Percentiles rank a stretch among this genome's conserved stretches.
Conservation (phyloP, 2,888 invertebrate genomes). For the Xanthia icteritia region DNA sequence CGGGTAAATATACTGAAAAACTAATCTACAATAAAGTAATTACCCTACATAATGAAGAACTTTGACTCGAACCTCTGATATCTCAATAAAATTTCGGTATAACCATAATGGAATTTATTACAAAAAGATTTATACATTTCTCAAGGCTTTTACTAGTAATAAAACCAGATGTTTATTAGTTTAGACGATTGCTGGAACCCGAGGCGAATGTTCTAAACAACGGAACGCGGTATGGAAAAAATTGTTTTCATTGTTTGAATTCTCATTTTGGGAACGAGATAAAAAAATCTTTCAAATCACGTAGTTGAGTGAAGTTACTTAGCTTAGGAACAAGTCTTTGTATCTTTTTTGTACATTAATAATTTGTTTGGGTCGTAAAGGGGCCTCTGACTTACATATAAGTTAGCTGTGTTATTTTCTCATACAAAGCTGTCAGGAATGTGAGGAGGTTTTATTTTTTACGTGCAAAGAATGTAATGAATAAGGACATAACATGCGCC, state of each 20-base stretch:
- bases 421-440: slow-evolving; percentile 83
- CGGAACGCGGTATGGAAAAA: slow-evolving; percentile 74
- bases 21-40: slow-evolving; percentile 39
- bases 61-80: slow-evolving; percentile 43
- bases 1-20: slow-evolving; percentile 19
- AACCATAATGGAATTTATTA: slow-evolving; percentile 59
- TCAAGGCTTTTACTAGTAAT: slow-evolving; percentile 66
- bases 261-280: slow-evolving; percentile 76
- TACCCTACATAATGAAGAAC: slow-evolving; percentile 40
- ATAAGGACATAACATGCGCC: slow-evolving; percentile 77
- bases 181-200: slow-evolving; percentile 75
- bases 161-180: slow-evolving; percentile 76
- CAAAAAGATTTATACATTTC: slow-evolving; percentile 68
- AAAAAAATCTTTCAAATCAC: slow-evolving; percentile 84
- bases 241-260: slow-evolving; percentile 79
- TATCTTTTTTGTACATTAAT: slow-evolving; percentile 85
- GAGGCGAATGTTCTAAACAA: slow-evolving; percentile 75
- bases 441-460: slow-evolving; percentile 85
- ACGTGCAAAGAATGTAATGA: slow-evolving; percentile 86
- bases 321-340: slow-evolving; percentile 81
- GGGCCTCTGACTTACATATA: slow-evolving; percentile 79
- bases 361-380: slow-evolving; percentile 81
- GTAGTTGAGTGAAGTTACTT: slow-evolving; percentile 81
- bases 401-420: slow-evolving; percentile 82
- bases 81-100: slow-evolving; percentile 45